Conservation (phyloP, 2,888 invertebrate species). For the Coremacera marginata region DNA sequence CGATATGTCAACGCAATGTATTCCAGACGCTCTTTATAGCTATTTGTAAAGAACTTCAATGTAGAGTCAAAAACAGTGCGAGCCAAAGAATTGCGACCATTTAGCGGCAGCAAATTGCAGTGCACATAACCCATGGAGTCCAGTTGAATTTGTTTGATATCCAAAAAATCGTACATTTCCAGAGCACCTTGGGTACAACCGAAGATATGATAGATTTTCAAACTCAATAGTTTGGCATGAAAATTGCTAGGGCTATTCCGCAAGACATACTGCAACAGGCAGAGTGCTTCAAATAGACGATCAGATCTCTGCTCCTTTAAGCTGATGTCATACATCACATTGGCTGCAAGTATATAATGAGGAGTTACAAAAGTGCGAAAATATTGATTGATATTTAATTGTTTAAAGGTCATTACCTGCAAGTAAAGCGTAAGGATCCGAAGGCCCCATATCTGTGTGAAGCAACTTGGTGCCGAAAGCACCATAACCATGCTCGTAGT, state of each 20-base stretch:
- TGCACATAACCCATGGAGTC: slow-evolving; percentile 91
- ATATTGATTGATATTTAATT: neutral
- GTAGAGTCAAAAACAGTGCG: slow-evolving; percentile 80
- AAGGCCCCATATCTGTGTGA: slow-evolving; percentile 79
- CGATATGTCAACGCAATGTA: slow-evolving; percentile 93
- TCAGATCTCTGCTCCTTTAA: slow-evolving; percentile 71
- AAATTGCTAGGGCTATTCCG: slow-evolving; percentile 88
- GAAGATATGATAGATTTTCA: slow-evolving; percentile 82
- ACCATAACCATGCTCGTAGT: slow-evolving; percentile 76
- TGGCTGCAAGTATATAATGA: slow-evolving; percentile 54
- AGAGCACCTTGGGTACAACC: slow-evolving; percentile 84
- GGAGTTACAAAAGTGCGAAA: neutral
- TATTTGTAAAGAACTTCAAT: slow-evolving; percentile 87
- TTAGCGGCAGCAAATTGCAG: slow-evolving; percentile 79
- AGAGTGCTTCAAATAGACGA: slow-evolving; percentile 75
- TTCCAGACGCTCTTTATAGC: slow-evolving; percentile 92
- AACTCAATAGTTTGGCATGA: slow-evolving; percentile 86
- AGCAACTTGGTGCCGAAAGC: slow-evolving; percentile 73
- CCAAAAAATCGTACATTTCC: slow-evolving; percentile 81
- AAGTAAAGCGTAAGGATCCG: slow-evolving; percentile 84
- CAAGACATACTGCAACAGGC: slow-evolving; percentile 80
- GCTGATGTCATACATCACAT: slow-evolving; percentile 71
- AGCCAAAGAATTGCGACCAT: slow-evolving; percentile 79
- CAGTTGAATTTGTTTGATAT: slow-evolving; percentile 93
- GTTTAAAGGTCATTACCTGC: slow-evolving; percentile 74